phyloP scores from a whole-genome alignment of 1,140 invertebrate species.

The Polypedilum vanderplanki region DNA sequence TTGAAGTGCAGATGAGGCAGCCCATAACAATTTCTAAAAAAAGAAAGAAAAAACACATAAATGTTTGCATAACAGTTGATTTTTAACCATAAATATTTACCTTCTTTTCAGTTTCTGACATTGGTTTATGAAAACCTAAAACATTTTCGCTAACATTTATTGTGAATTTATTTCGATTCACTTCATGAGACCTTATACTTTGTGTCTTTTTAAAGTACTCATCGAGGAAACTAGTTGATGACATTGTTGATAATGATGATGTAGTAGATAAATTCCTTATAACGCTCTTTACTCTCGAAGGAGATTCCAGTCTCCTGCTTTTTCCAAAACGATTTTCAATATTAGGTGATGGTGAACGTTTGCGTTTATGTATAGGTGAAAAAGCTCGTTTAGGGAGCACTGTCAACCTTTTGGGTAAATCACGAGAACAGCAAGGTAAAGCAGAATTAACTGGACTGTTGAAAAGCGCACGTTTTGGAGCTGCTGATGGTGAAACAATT shows the following conservation, averaged over 20 bases:
- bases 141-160: neutral
- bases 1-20: constrained; percentile 54
- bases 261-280: neutral
- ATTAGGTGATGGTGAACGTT: constrained; percentile 30
- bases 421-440: constrained; percentile 37
- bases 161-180: neutral
- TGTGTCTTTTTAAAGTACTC: neutral
- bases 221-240: neutral
- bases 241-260: neutral
- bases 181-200: neutral
- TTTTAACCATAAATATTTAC: constrained; percentile 30
- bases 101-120: constrained; percentile 42
- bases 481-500: constrained; percentile 38
- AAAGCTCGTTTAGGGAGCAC: constrained; percentile 50
- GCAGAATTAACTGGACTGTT: constrained; percentile 49
- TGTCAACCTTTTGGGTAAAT: constrained; percentile 41
- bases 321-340: neutral
- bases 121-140: constrained; percentile 33
- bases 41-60: neutral
- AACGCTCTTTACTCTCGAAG: neutral
- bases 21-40: constrained; percentile 58
- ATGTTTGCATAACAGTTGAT: neutral
- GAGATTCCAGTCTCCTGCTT: constrained; percentile 2
- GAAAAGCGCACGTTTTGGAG: constrained; percentile 53
- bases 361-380: constrained; percentile 39